Base-by-base conservation (phyloP, 2,797 vertebrate species). In the Molossus molossus region DNA sequence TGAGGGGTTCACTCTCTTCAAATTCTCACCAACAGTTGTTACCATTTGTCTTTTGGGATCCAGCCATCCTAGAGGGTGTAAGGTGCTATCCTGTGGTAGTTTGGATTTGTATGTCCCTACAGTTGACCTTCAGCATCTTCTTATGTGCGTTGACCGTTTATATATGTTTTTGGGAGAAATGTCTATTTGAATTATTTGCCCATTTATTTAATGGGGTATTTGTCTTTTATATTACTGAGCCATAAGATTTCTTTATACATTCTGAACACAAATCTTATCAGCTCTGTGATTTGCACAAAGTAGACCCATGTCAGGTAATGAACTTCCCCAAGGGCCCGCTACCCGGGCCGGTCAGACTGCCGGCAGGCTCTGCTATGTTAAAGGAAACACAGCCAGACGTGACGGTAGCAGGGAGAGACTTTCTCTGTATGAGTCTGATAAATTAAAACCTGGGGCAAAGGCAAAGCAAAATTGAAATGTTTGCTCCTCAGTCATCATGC, bases 361-460 rank as follows among this genome's bases (percentile, higher is more conserved):
- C 29, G 50, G 75, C 53, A 64, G 21, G 57, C 67, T 81, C 37
- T 73, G 58, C 29, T 90, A 5, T 15, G 55, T 80, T 92, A 87
- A 65, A 60, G 23, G 88, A 94, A 92, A 67, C 55, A 94, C 21
- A 90, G 48, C 81, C 62, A 60, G 70, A 40, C 55, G 29, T 6
- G 33, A 81, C 60, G 40, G 79, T 3, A 57, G 57, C 20, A 18
- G 13, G 27, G 6, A 50, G 62, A 87, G 14, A 62, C 25, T 37
- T 79, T 75, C 80, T 70, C 60, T 65, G 70, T 70, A 65, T 33
- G n/a, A 91, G 45, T 76, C 25, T 87, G 72, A 57, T 81, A 84
- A 93, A 80, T 90, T 86, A 94, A 94, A 97, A 87, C 53, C 95
- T 81, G 33, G 33, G 85, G 81, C 92, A 92, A 95, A 94, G 90